Evolutionary conservation across 1,140 invertebrate genomes (phyloP).

Genomic region (Drosophila quadrilineata): DNA sequence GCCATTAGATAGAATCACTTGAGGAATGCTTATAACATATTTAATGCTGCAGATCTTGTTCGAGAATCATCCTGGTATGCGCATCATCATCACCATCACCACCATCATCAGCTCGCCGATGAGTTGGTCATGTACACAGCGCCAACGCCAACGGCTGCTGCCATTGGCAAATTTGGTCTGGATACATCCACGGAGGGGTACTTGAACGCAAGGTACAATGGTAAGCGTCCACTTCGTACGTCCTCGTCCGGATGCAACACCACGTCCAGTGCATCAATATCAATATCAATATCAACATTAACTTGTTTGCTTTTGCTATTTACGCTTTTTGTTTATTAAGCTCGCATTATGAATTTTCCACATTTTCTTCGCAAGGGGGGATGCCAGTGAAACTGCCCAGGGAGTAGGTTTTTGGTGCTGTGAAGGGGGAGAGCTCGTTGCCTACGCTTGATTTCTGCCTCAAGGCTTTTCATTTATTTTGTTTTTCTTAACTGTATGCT

Average conservation of each 20-base stretch:
- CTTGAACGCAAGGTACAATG: conserved; percentile 81
- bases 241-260: conserved; percentile 49
- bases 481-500: conserved; percentile 50
- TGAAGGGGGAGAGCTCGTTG: neutral
- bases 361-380: neutral
- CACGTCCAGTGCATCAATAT: conserved; percentile 16
- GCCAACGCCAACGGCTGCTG: conserved; percentile 53
- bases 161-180: conserved; percentile 75
- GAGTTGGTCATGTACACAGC: conserved; percentile 75
- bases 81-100: conserved; percentile 67
- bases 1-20: neutral
- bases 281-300: conserved; percentile 22
- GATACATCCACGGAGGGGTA: conserved; percentile 79
- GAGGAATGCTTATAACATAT: neutral
- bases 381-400: neutral
- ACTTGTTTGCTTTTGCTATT: conserved; percentile 66
- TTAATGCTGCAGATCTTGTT: conserved; percentile 50
- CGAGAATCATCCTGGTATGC: conserved; percentile 79
- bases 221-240: conserved; percentile 74
- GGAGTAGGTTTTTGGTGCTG: neutral
- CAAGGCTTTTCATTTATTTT: conserved; percentile 56
- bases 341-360: conserved; percentile 61
- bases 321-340: conserved; percentile 72
- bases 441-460: conserved; percentile 31
- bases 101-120: conserved; percentile 68